A percentile compares a stretch with the other conserved stretches of the same genome.
Evolutionary conservation across 2,797 vertebrate genomes (phyloP).

Genomic region (Pogoniulus pusillus): DNA sequence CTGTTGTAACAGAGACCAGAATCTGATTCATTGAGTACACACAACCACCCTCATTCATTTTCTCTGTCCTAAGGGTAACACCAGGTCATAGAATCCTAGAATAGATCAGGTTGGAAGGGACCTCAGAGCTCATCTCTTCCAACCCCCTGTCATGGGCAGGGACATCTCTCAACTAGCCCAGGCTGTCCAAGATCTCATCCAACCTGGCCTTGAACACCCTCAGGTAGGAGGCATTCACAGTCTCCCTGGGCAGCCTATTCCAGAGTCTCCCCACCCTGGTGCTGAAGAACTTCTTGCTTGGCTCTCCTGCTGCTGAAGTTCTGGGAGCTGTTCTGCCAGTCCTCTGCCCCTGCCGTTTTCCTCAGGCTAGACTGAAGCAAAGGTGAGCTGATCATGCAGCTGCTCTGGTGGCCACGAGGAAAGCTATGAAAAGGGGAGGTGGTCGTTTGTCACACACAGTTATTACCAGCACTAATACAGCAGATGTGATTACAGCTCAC

Average conservation of each 20-base stretch:
- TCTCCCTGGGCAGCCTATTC: no score
- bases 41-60: background rate
- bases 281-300: no score
- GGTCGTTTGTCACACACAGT: slow-evolving; percentile 8
- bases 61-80: background rate
- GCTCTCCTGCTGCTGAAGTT: background rate
- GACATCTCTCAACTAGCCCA: no score
- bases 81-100: background rate
- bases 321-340: background rate
- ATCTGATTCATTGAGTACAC: background rate
- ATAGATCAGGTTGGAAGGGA: no score
- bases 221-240: no score
- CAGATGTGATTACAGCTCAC: slow-evolving; percentile 47
- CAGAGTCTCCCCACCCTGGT: no score
- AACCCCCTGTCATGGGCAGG: no score
- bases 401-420: slow-evolving; percentile 15
- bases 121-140: no score
- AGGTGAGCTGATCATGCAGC: slow-evolving; percentile 15
- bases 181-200: no score
- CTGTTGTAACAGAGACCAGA: background rate
- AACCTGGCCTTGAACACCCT: no score
- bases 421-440: slow-evolving; percentile 40
- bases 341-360: background rate
- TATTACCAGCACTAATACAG: slow-evolving; percentile 28
- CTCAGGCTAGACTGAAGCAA: background rate